Base-by-base conservation (phyloP, 2,888 invertebrate genomes). In the Chalcosyrphus nemorum region DNA sequence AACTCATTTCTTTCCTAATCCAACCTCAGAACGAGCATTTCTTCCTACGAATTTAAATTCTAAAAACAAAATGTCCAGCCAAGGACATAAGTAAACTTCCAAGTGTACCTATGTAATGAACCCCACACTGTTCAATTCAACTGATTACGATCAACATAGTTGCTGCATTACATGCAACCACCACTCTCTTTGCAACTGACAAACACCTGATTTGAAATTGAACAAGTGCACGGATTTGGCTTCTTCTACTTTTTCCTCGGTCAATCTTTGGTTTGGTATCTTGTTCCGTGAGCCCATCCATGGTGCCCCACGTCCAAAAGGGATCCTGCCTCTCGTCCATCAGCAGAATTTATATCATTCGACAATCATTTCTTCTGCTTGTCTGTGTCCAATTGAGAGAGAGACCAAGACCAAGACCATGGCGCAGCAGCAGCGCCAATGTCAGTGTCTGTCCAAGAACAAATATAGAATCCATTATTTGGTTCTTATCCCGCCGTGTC, bases 401-500 rank as follows among this genome's bases (percentile, higher is more conserved):
- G n/a, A n/a, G n/a, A n/a, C n/a, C n/a, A n/a, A n/a, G n/a, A n/a
- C n/a, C n/a, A 38, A 71, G 72, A 72, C 82, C 82, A 72, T 71
- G 82, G 61, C 54, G 61, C 7, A 9, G 32, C 29, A 65, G n/a
- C 82, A 78, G 66, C 56, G 65, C 80, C 80, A 84, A 82, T 78
- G 82, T 82, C 78, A 78, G 70, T 54, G 74, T 47, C 74, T 65
- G 57, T 74, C 57, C 43, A 32, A 70, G 41, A 80, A 84, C 84
- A 84, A 80, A 84, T 75, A 70, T 59, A 75, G 84, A 84, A 84
- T 84, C 80, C 80, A 84, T 84, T 84, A 84, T 84, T 84, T 80
- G 63, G 82, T 68, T 84, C 72, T 84, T 78, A 68, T 43, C 80
- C 56, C 32, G 75, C 66, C 29, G n/a, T 45, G 71, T 61, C 52